Evolutionary conservation across 2,888 invertebrate species (phyloP), one percentile per base, ranked within the genome.

Genomic region (Conchocele bisecta): DNA sequence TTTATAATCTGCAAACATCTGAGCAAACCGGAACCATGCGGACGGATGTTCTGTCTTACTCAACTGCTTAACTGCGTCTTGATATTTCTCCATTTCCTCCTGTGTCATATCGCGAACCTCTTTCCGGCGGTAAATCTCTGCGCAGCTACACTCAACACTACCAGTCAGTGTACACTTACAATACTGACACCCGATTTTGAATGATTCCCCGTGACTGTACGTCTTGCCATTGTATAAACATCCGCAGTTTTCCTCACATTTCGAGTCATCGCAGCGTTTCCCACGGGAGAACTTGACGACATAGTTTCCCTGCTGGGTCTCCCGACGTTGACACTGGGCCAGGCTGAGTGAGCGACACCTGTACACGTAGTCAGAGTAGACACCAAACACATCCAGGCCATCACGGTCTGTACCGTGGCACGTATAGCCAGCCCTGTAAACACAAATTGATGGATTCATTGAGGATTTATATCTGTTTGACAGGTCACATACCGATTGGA

Each of bases 81-180:
- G 90, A 70, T 86, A 90, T 17, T 75, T 81, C 22, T 78, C 42
- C 57, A 89, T 56, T 63, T 90, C 89, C 13, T 78, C 80, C n/a
- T 39, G 15, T 4, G 83, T 84, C 78, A 90, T 54, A 63, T 90
- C 89, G 24, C 89, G 66, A 15, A 90, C 79, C 71, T 90, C 90
- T 61, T 88, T 89, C 37, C 90, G 74, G 15, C 79, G 74, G 28
- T 76, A 75, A 1, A 76, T 63, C 35, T 74, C 69, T 44, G 75
- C 51, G 61, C 87, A 88, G 6, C 75, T 59, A 66, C 87, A 86
- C 29, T 79, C 73, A 2, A 85, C 75, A 17, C 75, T 64, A 0
- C 87, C 86, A 26, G 76, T 83, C 48, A 76, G 74, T 11, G 83
- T 77, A 70, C 88, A 88, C 15, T 61, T 70, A 61, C 86, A 88